These are phyloP conservation scores for Enteromius mattozi DNA, from an alignment of 2,797 vertebrate genomes.

Conservation along the genomic window DNA sequence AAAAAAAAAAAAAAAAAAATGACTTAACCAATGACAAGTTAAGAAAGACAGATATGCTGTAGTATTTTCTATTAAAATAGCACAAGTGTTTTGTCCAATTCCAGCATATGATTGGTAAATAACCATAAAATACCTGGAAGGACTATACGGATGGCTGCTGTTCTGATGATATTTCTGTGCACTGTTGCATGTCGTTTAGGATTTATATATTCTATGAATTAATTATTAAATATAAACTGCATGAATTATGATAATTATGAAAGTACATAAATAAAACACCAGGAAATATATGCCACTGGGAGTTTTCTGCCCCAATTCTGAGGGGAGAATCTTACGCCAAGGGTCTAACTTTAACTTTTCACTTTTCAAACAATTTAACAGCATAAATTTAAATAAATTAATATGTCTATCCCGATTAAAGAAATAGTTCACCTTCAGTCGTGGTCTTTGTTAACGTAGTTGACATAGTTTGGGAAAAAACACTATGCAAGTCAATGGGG, in stretches of 20 bases:
- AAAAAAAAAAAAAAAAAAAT: background rate
- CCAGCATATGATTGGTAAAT: background rate
- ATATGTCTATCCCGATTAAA: background rate
- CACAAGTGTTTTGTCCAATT: background rate
- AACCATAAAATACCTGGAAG: background rate
- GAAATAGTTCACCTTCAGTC: too few species aligned
- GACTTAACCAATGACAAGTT: background rate
- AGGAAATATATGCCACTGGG: slow-evolving; percentile 13
- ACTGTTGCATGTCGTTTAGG: background rate
- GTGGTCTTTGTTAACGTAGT: too few species aligned
- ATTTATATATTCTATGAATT: slow-evolving; percentile 21
- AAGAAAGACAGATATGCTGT: background rate
- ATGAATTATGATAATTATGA: slow-evolving; percentile 16
- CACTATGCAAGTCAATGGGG: too few species aligned
- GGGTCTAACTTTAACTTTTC: slow-evolving; percentile 10
- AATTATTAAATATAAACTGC: slow-evolving; percentile 17
- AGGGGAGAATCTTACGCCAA: slow-evolving; percentile 7
- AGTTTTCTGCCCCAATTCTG: background rate
- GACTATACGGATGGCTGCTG: background rate
- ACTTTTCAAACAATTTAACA: background rate
- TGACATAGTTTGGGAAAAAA: too few species aligned
- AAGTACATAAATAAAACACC: slow-evolving; percentile 20
- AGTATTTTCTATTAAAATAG: too few species aligned
- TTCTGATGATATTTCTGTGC: slow-evolving; percentile 8
- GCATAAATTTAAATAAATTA: background rate